phyloP scores from a whole-genome alignment of 2,797 vertebrate genomes.

The Sternarchorhynchus goeldii region DNA sequence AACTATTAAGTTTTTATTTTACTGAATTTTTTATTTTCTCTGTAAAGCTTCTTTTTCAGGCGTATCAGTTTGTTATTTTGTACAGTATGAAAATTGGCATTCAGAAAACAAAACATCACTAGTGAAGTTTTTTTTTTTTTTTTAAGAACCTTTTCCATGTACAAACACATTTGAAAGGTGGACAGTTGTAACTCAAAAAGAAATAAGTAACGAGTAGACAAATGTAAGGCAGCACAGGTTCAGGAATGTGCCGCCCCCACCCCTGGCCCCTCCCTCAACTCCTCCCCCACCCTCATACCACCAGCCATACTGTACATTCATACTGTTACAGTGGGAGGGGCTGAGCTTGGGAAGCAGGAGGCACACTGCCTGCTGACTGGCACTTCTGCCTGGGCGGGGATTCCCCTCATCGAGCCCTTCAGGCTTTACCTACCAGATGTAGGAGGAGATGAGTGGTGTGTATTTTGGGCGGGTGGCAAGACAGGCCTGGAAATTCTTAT shows the following conservation, averaged over 20 bases:
- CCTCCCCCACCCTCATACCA: conserved; percentile 9
- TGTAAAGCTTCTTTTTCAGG: no score
- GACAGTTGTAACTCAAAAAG: neutral
- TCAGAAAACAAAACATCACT: no score
- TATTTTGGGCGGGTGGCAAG: conserved; percentile 8
- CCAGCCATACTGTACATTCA: neutral
- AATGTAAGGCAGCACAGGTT: conserved; percentile 2
- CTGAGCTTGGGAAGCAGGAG: neutral
- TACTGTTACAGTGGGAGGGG: neutral
- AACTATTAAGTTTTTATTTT: no score
- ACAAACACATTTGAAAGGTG: neutral
- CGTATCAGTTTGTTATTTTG: no score
- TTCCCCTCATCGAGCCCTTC: neutral
- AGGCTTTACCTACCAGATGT: neutral
- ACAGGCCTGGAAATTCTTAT: neutral
- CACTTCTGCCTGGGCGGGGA: neutral
- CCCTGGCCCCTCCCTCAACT: neutral
- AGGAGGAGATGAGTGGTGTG: neutral
- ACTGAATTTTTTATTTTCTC: no score
- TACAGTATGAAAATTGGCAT: no score
- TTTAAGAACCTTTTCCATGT: no score
- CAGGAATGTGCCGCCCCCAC: conserved; percentile 31
- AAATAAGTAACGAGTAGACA: neutral
- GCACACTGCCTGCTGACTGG: neutral
- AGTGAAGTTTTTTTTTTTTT: no score